Conservation (phyloP, 2,113 vertebrate genomes). For the Ginglymostoma cirratum region DNA sequence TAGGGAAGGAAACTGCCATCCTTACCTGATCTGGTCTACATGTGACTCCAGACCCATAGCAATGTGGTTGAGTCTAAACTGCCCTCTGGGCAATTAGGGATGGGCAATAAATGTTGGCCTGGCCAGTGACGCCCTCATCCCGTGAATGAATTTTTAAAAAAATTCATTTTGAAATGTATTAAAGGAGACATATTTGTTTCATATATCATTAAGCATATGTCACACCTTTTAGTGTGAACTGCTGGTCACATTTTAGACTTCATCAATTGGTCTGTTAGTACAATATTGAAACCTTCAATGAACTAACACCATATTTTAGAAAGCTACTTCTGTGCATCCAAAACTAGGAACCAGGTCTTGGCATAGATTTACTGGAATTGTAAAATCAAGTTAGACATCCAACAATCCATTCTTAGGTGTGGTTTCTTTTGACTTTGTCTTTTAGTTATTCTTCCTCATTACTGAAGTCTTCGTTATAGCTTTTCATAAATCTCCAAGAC, state of each 20-base stretch:
- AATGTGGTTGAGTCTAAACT: no score
- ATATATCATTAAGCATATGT: not conserved
- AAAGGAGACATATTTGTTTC: not conserved
- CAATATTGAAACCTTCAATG: not conserved
- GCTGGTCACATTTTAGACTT: not conserved
- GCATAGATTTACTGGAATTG: not conserved
- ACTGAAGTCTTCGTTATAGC: not conserved
- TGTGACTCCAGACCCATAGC: no score
- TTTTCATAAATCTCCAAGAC: not conserved
- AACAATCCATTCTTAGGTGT: not conserved
- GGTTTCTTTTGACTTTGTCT: not conserved
- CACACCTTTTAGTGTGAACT: not conserved
- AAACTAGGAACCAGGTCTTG: not conserved
- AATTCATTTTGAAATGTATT: not conserved
- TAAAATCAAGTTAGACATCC: not conserved
- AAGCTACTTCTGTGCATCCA: not conserved
- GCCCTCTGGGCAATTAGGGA: no score
- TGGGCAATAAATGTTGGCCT: no score
- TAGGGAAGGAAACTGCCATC: no score
- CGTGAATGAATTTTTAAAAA: no score
- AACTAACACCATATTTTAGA: not conserved
- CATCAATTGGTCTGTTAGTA: not conserved
- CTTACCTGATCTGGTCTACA: no score
- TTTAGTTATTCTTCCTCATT: not conserved
- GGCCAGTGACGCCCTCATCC: no score